Evolutionary conservation across 1,140 invertebrate species (phyloP), one percentile per base, ranked within the genome.

Genomic region (Heterodera schachtii): DNA sequence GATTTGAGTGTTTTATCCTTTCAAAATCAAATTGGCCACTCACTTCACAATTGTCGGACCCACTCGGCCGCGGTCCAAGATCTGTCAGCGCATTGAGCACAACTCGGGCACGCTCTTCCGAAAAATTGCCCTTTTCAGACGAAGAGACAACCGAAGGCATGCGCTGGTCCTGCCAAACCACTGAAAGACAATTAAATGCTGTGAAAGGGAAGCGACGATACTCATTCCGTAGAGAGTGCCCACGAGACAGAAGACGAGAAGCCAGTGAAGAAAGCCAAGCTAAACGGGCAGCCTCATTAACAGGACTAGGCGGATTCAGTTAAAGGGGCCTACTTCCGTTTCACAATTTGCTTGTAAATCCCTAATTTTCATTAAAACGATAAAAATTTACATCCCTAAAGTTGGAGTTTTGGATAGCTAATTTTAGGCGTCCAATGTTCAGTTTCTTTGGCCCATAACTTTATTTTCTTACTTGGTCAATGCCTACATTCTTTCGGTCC

Each of bases 11-110:
- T 11, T 21, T 75, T 44, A 82, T 46, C 52, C 13, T 66, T 43
- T 16, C 21, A 9, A 6, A 16, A 79, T 21, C 6, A 44, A n/a
- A 66, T 79, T 11, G 31, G 31, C 31, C 3, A 77, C 5, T 31
- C 49, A 87, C 87, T 76, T 89, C 88, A 31, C 81, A 79, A 41
- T 85, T 84, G 13, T 81, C 81, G 8, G 86, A 88, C 0, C 88
- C 88, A 83, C 86, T 88, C 49, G 85, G 83, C 13, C 89, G 73
- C 31, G 88, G 87, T 43, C 88, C 88, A 44, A 90, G 79, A 46
- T 73, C 75, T 11, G 84, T 76, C 1, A 89, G 52, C 57, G 83
- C 43, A 67, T 85, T 88, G 4, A 89, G 81, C 41, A 87, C 69
- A 6, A 74, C 67, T 5, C 89, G 81, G 19, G 89, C 88, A n/a